These are phyloP conservation scores for Myanophis thanlyinensis DNA, from an alignment of 2,113 vertebrate genomes.

Conservation along the genomic window DNA sequence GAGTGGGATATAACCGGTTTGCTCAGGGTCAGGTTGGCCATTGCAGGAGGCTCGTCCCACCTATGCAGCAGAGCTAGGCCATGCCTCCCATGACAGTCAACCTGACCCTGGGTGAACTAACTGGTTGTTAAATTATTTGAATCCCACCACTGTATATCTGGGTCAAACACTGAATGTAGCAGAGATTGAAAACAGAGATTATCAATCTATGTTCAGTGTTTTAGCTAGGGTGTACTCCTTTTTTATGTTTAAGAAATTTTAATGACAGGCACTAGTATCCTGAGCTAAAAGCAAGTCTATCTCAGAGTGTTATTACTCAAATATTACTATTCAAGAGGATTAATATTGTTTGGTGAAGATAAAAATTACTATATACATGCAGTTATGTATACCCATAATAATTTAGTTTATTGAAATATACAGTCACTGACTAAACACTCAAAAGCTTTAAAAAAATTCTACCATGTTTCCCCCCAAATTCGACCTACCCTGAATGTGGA, in stretches of 20 bases:
- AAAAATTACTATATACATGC: neutral
- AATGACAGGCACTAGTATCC: neutral
- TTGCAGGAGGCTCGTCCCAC: too few relatives aligned
- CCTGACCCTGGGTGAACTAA: too few relatives aligned
- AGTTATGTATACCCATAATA: neutral
- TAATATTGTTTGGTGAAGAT: neutral
- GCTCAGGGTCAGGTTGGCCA: too few relatives aligned
- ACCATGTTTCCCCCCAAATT: too few relatives aligned
- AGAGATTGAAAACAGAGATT: neutral
- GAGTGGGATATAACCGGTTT: too few relatives aligned
- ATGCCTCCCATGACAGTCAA: too few relatives aligned
- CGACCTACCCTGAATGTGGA: too few relatives aligned
- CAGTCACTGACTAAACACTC: neutral
- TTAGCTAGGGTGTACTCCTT: neutral
- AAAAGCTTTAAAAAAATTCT: neutral
- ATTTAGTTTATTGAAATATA: neutral
- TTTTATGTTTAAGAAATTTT: neutral
- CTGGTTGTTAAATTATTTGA: too few relatives aligned
- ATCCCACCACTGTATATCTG: too few relatives aligned
- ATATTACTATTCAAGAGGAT: neutral
- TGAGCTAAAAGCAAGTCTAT: neutral
- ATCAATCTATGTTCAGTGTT: neutral
- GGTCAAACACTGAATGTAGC: neutral
- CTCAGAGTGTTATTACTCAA: neutral
- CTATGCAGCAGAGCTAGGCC: too few relatives aligned